Percentiles rank a stretch among this genome's conserved stretches.
Conservation (phyloP, 1,140 invertebrate genomes). For the Octopus bimaculoides region DNA sequence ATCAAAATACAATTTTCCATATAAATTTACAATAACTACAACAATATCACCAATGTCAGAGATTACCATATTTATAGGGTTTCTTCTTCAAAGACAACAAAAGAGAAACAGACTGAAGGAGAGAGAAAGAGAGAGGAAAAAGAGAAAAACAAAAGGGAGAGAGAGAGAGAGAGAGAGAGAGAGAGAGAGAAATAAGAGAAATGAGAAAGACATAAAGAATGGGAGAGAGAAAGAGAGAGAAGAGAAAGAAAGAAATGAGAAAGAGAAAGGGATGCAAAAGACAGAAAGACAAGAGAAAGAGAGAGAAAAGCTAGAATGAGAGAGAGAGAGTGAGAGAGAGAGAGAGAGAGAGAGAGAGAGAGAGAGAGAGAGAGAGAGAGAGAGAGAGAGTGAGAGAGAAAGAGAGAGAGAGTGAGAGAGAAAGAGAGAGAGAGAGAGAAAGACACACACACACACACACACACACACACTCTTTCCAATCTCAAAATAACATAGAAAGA, state of each 20-base stretch:
- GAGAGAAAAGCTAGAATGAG: background rate
- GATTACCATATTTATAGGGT: too few relatives aligned
- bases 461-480: too few relatives aligned
- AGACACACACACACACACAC: too few relatives aligned
- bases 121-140: too few relatives aligned
- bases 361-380: background rate
- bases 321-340: background rate
- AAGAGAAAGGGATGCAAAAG: slow-evolving; percentile 1
- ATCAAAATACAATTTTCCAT: too few relatives aligned
- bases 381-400: background rate
- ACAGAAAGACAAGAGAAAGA: background rate
- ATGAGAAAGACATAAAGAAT: background rate
- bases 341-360: background rate
- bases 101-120: too few relatives aligned
- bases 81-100: too few relatives aligned
- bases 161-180: background rate
- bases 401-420: background rate
- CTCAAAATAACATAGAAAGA: too few relatives aligned
- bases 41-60: too few relatives aligned
- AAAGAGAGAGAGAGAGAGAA: background rate
- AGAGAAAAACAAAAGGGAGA: background rate
- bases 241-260: background rate
- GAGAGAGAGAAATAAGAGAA: background rate
- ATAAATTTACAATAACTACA: too few relatives aligned
- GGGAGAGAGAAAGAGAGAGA: background rate